phyloP scores from a whole-genome alignment of 1,140 invertebrate species.

The Aleiodes sp. region DNA sequence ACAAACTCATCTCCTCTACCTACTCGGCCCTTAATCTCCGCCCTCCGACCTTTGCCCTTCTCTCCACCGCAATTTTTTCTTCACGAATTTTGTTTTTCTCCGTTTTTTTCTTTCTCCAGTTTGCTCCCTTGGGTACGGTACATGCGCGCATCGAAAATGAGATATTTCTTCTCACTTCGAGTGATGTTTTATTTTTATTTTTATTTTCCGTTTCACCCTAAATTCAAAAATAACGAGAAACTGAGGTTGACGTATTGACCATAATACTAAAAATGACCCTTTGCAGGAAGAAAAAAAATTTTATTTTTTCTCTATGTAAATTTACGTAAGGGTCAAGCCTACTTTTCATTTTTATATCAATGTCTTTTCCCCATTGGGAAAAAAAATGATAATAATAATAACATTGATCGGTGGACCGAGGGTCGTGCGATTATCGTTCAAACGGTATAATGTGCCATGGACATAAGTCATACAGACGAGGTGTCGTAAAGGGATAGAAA shows the following conservation, averaged over 20 bases:
- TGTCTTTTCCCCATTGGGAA: background rate
- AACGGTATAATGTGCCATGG: conserved; percentile 30
- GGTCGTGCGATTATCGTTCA: conserved; percentile 14
- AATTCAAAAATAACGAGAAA: background rate
- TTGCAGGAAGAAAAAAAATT: background rate
- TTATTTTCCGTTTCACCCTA: background rate
- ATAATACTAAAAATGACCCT: conserved; percentile 19
- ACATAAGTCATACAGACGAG: conserved; percentile 45
- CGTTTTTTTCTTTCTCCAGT: background rate
- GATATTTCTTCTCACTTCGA: background rate
- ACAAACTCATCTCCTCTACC: conserved; percentile 64
- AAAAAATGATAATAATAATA: background rate
- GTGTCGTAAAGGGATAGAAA: conserved; percentile 21
- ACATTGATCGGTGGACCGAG: background rate
- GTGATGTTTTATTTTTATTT: background rate
- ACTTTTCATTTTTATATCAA: background rate
- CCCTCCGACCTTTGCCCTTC: conserved; percentile 54
- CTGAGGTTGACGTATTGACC: conserved; percentile 28
- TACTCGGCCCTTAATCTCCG: conserved; percentile 63
- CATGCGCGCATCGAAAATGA: background rate
- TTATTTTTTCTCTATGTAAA: background rate
- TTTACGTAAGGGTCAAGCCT: conserved; percentile 25
- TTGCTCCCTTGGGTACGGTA: background rate
- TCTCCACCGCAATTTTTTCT: conserved; percentile 36
- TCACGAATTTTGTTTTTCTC: background rate